These are phyloP conservation scores for Sakesphorus luctuosus DNA, from an alignment of 2,113 vertebrate species.

Conservation along the genomic window DNA sequence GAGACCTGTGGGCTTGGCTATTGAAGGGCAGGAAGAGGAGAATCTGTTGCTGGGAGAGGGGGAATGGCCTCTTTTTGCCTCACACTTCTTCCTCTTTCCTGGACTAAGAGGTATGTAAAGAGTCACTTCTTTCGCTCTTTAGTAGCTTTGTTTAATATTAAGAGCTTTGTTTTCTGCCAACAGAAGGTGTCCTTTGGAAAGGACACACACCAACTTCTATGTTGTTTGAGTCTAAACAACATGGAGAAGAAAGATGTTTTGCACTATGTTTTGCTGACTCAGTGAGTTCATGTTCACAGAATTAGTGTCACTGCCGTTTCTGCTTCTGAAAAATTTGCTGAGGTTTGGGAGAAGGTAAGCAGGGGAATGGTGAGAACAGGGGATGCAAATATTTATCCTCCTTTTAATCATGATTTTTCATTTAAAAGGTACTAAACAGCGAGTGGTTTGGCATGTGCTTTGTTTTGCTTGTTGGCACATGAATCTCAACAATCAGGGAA, in stretches of 20 bases:
- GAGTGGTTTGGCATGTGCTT: neutral
- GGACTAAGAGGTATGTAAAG: neutral
- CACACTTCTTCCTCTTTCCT: neutral
- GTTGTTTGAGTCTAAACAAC: slow-evolving; percentile 31
- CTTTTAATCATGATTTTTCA: neutral
- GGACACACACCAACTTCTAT: neutral
- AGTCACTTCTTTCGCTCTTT: neutral
- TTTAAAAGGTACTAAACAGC: neutral
- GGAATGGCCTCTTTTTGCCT: neutral
- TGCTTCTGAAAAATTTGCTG: neutral
- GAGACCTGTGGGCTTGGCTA: neutral
- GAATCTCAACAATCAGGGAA: neutral
- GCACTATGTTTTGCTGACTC: neutral
- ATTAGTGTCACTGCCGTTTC: neutral
- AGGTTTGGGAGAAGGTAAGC: neutral
- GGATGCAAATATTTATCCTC: neutral
- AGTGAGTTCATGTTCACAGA: neutral
- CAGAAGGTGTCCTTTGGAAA: slow-evolving; percentile 21
- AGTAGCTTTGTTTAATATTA: neutral
- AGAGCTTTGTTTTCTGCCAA: slow-evolving; percentile 29
- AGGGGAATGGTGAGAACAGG: neutral
- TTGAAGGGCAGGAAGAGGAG: neutral
- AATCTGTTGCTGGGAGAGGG: neutral
- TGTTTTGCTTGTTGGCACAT: neutral
- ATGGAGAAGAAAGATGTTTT: neutral